Percentiles rank a stretch among this genome's conserved stretches.
Conservation (phyloP, 2,888 invertebrate species). For the Tetragonula carbonaria region DNA sequence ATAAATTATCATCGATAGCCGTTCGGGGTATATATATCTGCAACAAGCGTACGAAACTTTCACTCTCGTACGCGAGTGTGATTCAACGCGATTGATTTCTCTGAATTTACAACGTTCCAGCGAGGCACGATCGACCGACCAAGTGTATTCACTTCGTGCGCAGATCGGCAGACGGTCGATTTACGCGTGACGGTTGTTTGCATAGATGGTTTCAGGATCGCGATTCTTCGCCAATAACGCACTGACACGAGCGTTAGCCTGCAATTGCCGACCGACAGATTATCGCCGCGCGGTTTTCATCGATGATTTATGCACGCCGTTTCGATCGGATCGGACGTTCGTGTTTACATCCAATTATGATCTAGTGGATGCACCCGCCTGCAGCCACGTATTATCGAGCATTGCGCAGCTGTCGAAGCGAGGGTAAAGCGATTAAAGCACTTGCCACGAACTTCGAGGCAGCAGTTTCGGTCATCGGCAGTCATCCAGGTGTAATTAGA, state of each 20-base stretch:
- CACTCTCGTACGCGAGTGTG: not conserved
- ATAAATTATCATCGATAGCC: not conserved
- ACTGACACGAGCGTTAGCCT: constrained; percentile 17
- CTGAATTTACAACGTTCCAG: not conserved
- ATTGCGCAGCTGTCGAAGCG: constrained; percentile 10
- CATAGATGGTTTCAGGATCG: not conserved
- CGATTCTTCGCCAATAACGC: constrained; percentile 49
- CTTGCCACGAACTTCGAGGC: constrained; percentile 32
- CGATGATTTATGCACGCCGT: constrained; percentile 46
- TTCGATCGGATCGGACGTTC: constrained; percentile 30
- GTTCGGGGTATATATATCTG: no score
- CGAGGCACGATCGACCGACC: not conserved
- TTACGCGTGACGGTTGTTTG: constrained; percentile 1
- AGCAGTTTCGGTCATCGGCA: constrained; percentile 13
- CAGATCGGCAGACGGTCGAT: not conserved
- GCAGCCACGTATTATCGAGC: constrained; percentile 17
- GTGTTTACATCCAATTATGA: constrained; percentile 40
- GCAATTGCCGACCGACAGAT: constrained; percentile 11
- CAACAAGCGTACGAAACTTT: not conserved
- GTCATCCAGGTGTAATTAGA: constrained; percentile 41
- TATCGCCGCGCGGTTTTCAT: constrained; percentile 20
- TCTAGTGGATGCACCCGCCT: constrained; percentile 26
- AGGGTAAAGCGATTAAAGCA: constrained; percentile 37
- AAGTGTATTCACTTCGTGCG: not conserved
- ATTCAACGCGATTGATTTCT: not conserved